Percentiles rank a stretch among this genome's conserved stretches.
Evolutionary conservation across 1,140 invertebrate genomes (phyloP).

Genomic region (Oreohelix idahoensis): DNA sequence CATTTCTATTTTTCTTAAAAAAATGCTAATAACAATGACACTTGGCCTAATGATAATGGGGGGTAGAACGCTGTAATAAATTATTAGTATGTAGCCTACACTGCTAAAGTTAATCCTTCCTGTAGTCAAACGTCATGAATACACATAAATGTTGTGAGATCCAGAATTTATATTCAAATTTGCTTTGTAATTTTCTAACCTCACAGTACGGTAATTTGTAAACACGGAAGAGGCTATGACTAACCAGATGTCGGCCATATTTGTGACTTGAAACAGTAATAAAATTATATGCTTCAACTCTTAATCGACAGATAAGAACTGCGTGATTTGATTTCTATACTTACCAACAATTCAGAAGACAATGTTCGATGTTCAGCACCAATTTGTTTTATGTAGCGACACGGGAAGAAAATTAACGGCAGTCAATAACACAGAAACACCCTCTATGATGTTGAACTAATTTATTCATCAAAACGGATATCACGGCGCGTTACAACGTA

Average conservation of each 20-base stretch:
- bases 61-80: no score
- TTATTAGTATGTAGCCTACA: no score
- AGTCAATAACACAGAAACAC: background rate
- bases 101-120: no score
- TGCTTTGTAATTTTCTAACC: background rate
- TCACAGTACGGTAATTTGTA: background rate
- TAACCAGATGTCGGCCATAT: constrained; percentile 4
- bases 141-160: no score
- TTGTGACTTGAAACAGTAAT: background rate
- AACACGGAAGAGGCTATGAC: constrained; percentile 14
- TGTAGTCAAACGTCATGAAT: no score
- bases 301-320: background rate
- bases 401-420: background rate
- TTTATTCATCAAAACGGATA: constrained; percentile 3
- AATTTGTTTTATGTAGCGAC: background rate
- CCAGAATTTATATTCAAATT: background rate
- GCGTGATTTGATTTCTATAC: background rate
- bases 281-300: background rate
- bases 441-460: constrained; percentile 12
- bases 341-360: background rate
- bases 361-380: background rate
- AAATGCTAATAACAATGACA: no score
- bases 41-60: no score
- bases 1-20: no score
- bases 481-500: background rate